Evolutionary conservation across 2,113 vertebrate genomes (phyloP).

Genomic region (Trichechus manatus): DNA sequence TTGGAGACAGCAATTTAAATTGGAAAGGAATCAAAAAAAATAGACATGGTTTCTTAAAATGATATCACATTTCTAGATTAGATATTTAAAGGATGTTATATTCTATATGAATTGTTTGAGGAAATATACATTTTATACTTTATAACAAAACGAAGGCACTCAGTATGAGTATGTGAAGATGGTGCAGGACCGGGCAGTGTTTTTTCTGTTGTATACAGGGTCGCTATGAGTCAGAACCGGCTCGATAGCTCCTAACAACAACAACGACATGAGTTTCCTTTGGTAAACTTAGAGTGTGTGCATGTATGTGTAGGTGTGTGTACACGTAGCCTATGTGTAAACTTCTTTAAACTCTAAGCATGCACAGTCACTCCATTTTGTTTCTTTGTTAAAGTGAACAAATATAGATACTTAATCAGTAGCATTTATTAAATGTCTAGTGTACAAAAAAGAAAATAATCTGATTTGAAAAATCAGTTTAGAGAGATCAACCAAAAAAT

Average conservation of each 20-base stretch:
- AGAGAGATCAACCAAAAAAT: not conserved
- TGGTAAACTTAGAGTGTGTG: not conserved
- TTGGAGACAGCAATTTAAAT: not conserved
- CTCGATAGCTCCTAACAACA: no score
- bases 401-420: not conserved
- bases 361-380: not conserved
- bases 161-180: not conserved
- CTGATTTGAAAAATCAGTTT: conserved; percentile 27
- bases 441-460: not conserved
- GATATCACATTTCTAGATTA: not conserved
- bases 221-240: no score
- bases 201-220: no score
- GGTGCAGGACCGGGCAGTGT: no score
- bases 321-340: not conserved
- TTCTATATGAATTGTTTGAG: not conserved
- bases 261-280: not conserved
- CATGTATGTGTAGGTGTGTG: fast-evolving
- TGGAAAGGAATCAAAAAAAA: not conserved
- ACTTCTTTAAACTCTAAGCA: not conserved
- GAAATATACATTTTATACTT: not conserved
- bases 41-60: not conserved
- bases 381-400: not conserved
- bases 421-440: not conserved
- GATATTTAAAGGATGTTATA: not conserved
- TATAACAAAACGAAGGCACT: not conserved